Conservation (phyloP, 1,140 invertebrate genomes). For the Paralvinella palmiformis region DNA sequence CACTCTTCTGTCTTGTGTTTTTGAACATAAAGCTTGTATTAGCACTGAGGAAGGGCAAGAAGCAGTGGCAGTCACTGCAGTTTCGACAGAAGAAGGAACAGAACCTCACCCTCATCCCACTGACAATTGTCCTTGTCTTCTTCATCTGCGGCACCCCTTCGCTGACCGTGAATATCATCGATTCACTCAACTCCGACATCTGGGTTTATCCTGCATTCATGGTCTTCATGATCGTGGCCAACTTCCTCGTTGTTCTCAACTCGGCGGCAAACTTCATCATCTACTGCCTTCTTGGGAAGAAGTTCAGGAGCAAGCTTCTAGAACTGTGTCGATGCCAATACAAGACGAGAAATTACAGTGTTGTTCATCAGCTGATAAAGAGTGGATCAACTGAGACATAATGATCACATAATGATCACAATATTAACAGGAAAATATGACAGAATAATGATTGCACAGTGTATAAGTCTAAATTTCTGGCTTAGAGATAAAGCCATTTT, state of each 20-base stretch:
- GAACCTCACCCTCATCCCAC: constrained; percentile 21
- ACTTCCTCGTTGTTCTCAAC: constrained; percentile 22
- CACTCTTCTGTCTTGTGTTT: constrained; percentile 13
- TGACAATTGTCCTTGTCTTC: constrained; percentile 23
- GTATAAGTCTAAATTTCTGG: too few species aligned
- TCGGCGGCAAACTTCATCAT: constrained; percentile 25
- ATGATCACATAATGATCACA: too few species aligned
- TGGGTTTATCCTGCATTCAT: background rate
- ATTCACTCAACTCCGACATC: constrained; percentile 3
- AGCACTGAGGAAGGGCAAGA: constrained; percentile 14
- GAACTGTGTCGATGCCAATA: constrained; percentile 10
- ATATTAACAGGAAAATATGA: too few species aligned
- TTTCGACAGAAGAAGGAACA: constrained; percentile 17
- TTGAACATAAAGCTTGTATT: constrained; percentile 19
- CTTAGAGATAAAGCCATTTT: too few species aligned
- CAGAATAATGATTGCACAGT: too few species aligned
- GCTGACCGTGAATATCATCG: constrained; percentile 19
- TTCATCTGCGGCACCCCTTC: constrained; percentile 21
- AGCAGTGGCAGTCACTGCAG: constrained; percentile 17
- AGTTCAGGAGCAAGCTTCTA: constrained; percentile 12
- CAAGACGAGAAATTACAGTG: too few species aligned
- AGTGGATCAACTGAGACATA: too few species aligned
- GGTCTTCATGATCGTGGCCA: constrained; percentile 18
- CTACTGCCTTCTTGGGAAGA: constrained; percentile 23
- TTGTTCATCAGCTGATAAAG: too few species aligned